Percentiles rank a stretch among this genome's conserved stretches.
phyloP scores from a whole-genome alignment of 1,140 invertebrate genomes.

The Acromyrmex echinatior region DNA sequence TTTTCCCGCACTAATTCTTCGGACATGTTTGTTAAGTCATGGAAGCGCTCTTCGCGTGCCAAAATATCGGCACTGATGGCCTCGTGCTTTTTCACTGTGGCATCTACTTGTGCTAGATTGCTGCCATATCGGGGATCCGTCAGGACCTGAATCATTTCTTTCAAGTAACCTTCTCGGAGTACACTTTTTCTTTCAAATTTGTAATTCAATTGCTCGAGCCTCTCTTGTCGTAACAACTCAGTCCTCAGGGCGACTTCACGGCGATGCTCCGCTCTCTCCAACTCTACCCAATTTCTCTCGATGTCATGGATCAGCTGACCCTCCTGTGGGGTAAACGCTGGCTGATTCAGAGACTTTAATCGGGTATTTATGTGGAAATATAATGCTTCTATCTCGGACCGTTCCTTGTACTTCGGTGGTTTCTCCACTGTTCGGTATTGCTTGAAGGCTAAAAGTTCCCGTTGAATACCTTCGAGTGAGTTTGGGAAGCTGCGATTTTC shows the following conservation, averaged over 20 bases:
- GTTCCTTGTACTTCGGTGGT: slow-evolving; percentile 99
- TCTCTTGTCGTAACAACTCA: slow-evolving; percentile 96
- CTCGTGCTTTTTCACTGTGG: slow-evolving; percentile 99
- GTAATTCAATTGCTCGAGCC: slow-evolving; percentile 97
- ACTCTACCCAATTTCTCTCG: slow-evolving; percentile 95
- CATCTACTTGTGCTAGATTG: slow-evolving; percentile 97
- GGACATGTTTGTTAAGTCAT: slow-evolving; percentile 96
- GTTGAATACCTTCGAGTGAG: slow-evolving; percentile 97
- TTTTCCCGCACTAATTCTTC: slow-evolving; percentile 96
- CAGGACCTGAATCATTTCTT: slow-evolving; percentile 99
- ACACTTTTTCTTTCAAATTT: slow-evolving; percentile 98
- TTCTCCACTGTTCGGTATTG: slow-evolving; percentile 98
- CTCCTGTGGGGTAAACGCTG: slow-evolving; percentile 95
- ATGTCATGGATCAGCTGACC: slow-evolving; percentile 97
- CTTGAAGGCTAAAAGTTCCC: slow-evolving; percentile 96
- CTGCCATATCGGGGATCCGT: slow-evolving; percentile 96
- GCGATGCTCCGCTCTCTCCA: slow-evolving; percentile 98
- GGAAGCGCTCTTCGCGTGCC: slow-evolving; percentile 97
- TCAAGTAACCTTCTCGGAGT: slow-evolving; percentile 96
- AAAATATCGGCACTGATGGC: slow-evolving; percentile 99
- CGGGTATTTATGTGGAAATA: slow-evolving; percentile 99
- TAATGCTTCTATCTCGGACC: slow-evolving; percentile 98
- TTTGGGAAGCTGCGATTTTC: slow-evolving; percentile 97
- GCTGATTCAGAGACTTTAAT: slow-evolving; percentile 97
- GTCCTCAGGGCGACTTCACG: slow-evolving; percentile 97